Evolutionary conservation across 30 jellyfish, hydroid and myxozoan species (phyloP), one percentile per base, ranked within the genome.

Genomic region (Aurelia coerulea): DNA sequence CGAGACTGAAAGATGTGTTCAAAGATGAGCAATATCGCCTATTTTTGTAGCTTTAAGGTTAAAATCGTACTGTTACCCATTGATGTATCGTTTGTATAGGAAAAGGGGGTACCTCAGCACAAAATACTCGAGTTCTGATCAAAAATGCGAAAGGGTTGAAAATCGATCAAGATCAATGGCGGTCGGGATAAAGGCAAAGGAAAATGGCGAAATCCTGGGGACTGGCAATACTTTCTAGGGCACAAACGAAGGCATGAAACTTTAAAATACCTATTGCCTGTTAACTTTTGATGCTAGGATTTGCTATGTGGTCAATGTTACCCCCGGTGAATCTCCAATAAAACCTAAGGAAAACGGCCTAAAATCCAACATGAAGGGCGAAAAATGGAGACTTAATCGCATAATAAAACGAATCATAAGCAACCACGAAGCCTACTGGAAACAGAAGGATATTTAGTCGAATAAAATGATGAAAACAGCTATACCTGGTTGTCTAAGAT

Each of bases 401-500:
- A 46, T 9, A 46, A 46, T 46, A 46, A 46, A 46, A 46, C 56
- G 56, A 9, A 46, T 0, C 56, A 6, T 46, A 46, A 46, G 8
- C 3, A 46, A 46, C 15, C 2, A 46, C 56, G 78, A 70, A 10
- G n/a, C 16, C 46, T 49, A 71, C 13, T 46, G 56, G 33, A 32
- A 37, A 58, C 68, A 83, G 12, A 13, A 76, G 12, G 41, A 4
- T 62, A 11, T 23, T 4, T 10, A 77, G 59, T 16, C 6, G 14
- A 68, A 59, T 51, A 77, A 37, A 77, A 77, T 59, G 62, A 77
- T 10, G 87, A 77, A 84, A 73, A 23, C n/a, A 52, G 35, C 67
- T 37, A 87, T 84, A 84, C 93, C 93, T 84, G 93, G 65, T 32
- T 65, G 83, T 74, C 88, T 78, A 84, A 64, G 93, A 84, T 84